phyloP scores from a whole-genome alignment of 2,888 invertebrate genomes.

The Heteromurus nitidus region DNA sequence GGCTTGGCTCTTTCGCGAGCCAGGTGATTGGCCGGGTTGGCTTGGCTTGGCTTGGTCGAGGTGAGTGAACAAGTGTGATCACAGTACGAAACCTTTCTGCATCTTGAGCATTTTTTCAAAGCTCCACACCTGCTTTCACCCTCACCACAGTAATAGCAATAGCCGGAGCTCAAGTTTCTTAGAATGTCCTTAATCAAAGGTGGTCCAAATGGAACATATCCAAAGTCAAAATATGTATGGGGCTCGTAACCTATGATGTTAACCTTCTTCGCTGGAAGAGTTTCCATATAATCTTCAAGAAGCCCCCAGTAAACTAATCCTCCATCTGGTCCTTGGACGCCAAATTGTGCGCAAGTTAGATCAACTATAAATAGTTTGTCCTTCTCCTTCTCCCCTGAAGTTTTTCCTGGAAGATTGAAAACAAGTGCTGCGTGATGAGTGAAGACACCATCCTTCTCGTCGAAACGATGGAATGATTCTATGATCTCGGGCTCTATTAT shows the following conservation, averaged over 20 bases:
- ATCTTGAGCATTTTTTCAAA: neutral
- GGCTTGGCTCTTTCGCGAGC: neutral
- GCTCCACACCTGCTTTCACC: neutral
- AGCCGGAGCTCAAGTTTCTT: neutral
- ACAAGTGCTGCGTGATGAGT: neutral
- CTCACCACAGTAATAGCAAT: constrained; percentile 9
- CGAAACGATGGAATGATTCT: neutral
- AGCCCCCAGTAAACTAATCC: neutral
- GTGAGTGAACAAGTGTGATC: neutral
- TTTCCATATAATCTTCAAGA: neutral
- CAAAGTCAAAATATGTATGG: neutral
- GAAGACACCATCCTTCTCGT: neutral
- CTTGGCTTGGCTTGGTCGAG: no score
- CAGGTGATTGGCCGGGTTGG: no score
- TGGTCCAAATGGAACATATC: neutral
- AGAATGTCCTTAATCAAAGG: neutral
- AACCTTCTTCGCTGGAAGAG: neutral
- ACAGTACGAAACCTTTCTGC: neutral
- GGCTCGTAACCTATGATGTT: neutral
- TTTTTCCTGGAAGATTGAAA: neutral
- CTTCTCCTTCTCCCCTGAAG: neutral
- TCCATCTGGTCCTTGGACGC: neutral
- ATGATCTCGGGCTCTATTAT: neutral
- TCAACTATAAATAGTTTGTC: neutral
- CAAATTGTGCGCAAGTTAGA: neutral